Evolutionary conservation across 2,888 invertebrate species (phyloP).

Genomic region (Erpobdella octoculata): DNA sequence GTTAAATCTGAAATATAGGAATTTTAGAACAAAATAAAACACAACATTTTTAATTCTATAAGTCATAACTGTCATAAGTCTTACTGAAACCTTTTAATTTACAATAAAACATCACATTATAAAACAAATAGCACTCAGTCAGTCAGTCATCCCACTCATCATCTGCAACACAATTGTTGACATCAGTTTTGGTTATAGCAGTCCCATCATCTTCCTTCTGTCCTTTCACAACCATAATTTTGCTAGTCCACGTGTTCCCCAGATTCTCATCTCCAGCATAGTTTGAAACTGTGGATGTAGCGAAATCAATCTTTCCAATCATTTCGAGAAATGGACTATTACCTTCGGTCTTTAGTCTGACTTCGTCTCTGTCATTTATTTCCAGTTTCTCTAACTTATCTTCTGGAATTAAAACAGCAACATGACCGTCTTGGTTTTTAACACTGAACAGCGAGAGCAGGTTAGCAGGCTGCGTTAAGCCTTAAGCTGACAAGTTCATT

Average conservation of each 20-base stretch:
- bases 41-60: no score
- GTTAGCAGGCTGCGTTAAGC: neutral
- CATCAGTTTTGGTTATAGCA: neutral
- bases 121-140: no score
- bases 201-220: neutral
- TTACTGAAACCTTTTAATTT: no score
- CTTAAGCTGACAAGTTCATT: neutral
- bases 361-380: neutral
- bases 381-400: neutral
- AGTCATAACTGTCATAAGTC: no score
- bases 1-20: no score
- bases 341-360: conserved; percentile 4
- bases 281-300: neutral
- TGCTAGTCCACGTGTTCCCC: conserved; percentile 3
- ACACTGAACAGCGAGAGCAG: neutral
- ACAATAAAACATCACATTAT: no score
- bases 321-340: conserved; percentile 12
- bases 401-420: neutral
- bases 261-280: neutral
- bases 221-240: neutral
- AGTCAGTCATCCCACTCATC: conserved; percentile 12
- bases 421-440: neutral
- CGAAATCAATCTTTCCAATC: neutral
- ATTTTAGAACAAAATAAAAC: no score
- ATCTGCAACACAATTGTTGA: neutral